phyloP scores from a whole-genome alignment of 2,113 vertebrate genomes.

The Nestor notabilis region DNA sequence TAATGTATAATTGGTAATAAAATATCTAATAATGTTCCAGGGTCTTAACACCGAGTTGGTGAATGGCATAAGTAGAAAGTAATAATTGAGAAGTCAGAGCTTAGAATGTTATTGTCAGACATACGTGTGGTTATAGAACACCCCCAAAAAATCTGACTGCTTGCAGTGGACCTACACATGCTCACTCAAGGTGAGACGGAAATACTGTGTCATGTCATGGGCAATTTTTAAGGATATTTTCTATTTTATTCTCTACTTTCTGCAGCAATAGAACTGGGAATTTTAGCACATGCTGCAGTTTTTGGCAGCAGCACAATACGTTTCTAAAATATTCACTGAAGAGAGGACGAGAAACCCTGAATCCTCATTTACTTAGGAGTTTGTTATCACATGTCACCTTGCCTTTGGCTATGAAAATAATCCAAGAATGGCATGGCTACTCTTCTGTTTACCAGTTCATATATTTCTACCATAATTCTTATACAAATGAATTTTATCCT shows the following conservation, averaged over 20 bases:
- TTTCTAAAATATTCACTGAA: constrained; percentile 34
- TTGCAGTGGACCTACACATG: neutral
- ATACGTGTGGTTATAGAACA: neutral
- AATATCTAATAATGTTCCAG: constrained; percentile 49
- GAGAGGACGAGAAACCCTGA: neutral
- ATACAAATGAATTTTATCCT: neutral
- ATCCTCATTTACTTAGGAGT: neutral
- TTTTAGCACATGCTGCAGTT: neutral
- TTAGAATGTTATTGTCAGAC: constrained; percentile 3
- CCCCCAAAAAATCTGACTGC: neutral
- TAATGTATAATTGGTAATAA: constrained; percentile 66
- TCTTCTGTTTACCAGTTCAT: neutral
- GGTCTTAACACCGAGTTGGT: neutral
- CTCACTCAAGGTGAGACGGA: neutral
- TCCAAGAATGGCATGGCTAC: neutral
- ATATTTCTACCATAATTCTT: neutral
- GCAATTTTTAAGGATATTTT: neutral
- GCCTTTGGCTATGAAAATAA: neutral
- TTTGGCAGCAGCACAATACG: neutral
- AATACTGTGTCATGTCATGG: neutral
- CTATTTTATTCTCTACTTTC: neutral
- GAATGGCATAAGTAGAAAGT: constrained; percentile 9
- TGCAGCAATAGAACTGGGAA: neutral
- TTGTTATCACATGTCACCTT: neutral
- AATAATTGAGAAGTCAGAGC: constrained; percentile 54